A percentile compares a stretch with the other conserved stretches of the same genome.
Conservation (phyloP, 1,140 invertebrate species). For the Andrena cerasifolii region DNA sequence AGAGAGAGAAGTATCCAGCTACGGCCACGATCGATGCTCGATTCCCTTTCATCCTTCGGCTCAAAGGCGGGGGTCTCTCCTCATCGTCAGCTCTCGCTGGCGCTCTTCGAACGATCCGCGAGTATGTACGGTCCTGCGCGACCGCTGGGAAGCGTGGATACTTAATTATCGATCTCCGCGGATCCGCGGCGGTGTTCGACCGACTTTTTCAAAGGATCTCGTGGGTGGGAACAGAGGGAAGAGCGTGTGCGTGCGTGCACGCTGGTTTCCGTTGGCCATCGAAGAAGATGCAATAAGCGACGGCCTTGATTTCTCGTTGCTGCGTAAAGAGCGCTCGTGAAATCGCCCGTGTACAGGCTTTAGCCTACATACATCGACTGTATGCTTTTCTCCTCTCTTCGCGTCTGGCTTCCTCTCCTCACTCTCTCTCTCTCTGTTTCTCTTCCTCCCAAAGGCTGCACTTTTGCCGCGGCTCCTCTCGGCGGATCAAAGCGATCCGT, state of each 20-base stretch:
- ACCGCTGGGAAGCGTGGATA: conserved; percentile 11
- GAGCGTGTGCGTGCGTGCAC: too few relatives aligned
- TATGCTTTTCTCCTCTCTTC: neutral
- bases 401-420: conserved; percentile 3
- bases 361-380: conserved; percentile 45
- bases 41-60: neutral
- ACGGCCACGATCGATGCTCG: too few relatives aligned
- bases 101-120: too few relatives aligned
- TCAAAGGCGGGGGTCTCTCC: neutral
- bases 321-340: conserved; percentile 46
- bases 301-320: conserved; percentile 51
- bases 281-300: conserved; percentile 45
- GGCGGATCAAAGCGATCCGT: conserved; percentile 33
- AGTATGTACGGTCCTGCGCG: neutral
- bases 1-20: too few relatives aligned
- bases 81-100: neutral
- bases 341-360: conserved; percentile 31
- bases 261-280: conserved; percentile 34
- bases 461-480: conserved; percentile 21
- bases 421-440: conserved; percentile 46
- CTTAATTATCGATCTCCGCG: conserved; percentile 30
- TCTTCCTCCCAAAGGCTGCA: neutral
- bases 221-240: conserved; percentile 19
- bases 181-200: neutral
- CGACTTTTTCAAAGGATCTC: conserved; percentile 40